Conservation (phyloP, 2,888 invertebrate species). For the Callyntrura guangdongensis region DNA sequence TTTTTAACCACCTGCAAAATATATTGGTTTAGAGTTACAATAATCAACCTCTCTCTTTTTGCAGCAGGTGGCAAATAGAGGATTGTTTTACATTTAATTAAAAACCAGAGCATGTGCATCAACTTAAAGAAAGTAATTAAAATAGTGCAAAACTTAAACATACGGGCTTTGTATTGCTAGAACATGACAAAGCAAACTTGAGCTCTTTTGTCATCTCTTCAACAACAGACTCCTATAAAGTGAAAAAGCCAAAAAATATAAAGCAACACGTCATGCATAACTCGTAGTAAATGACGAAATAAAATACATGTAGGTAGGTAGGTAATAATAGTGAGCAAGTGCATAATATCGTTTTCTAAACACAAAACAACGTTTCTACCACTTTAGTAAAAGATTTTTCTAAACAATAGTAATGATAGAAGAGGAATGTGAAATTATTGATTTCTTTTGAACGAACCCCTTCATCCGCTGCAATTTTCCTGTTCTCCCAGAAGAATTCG, state of each 20-base stretch:
- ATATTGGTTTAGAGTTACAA: neutral
- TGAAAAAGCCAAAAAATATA: conserved; percentile 35
- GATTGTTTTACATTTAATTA: neutral
- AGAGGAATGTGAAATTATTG: neutral
- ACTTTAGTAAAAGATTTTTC: neutral
- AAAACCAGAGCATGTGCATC: conserved; percentile 6
- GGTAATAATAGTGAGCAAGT: neutral
- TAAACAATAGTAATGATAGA: too few relatives aligned
- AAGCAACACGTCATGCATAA: neutral
- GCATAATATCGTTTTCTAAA: neutral
- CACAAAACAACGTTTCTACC: neutral
- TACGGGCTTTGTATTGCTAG: conserved; percentile 91
- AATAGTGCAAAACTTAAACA: conserved; percentile 85
- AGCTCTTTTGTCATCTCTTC: conserved; percentile 92
- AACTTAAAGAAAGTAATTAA: conserved; percentile 12
- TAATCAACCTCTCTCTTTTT: neutral
- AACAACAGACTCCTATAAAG: conserved; percentile 90
- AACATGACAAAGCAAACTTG: conserved; percentile 90
- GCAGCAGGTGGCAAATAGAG: conserved; percentile 3
- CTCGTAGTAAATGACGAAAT: neutral
- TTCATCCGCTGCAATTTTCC: conserved; percentile 96
- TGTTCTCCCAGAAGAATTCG: conserved; percentile 98
- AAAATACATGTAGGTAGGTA: neutral
- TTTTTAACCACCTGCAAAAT: conserved; percentile 59
- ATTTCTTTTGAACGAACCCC: conserved; percentile 89